These are phyloP conservation scores for Alsophila aescularia DNA, from an alignment of 2,888 invertebrate species.

Conservation along the genomic window DNA sequence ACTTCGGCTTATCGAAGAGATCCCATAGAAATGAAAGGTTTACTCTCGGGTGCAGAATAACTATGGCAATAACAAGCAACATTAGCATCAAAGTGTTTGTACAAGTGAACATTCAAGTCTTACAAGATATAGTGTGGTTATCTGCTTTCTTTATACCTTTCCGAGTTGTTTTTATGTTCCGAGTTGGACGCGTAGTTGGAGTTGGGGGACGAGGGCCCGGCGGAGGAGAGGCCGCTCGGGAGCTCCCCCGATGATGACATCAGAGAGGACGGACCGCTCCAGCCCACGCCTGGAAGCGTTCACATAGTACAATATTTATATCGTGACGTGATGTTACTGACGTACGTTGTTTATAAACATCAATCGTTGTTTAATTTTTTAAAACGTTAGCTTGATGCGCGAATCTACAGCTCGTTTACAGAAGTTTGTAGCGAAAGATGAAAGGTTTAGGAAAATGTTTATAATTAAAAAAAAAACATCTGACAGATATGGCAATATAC, in stretches of 20 bases:
- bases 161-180: conserved; percentile 62
- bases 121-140: neutral
- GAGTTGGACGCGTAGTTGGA: conserved; percentile 78
- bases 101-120: conserved; percentile 13
- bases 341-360: too few relatives aligned
- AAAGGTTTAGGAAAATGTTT: too few relatives aligned
- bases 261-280: conserved; percentile 94
- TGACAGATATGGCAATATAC: too few relatives aligned
- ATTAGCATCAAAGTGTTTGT: conserved; percentile 22
- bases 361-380: too few relatives aligned
- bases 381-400: too few relatives aligned
- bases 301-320: too few relatives aligned
- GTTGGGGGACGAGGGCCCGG: conserved; percentile 92
- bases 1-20: neutral
- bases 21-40: conserved; percentile 5
- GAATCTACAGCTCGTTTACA: too few relatives aligned
- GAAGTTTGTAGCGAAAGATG: too few relatives aligned
- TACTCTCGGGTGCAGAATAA: conserved; percentile 5
- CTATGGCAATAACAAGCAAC: conserved; percentile 22
- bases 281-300: conserved; percentile 81
- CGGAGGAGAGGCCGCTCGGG: conserved; percentile 87
- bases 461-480: too few relatives aligned
- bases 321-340: too few relatives aligned
- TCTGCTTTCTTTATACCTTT: conserved; percentile 59
- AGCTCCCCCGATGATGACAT: conserved; percentile 83